A percentile compares a stretch with the other conserved stretches of the same genome.
Conservation (phyloP, 2,113 vertebrate genomes). For the Drymodes brunneopygia region DNA sequence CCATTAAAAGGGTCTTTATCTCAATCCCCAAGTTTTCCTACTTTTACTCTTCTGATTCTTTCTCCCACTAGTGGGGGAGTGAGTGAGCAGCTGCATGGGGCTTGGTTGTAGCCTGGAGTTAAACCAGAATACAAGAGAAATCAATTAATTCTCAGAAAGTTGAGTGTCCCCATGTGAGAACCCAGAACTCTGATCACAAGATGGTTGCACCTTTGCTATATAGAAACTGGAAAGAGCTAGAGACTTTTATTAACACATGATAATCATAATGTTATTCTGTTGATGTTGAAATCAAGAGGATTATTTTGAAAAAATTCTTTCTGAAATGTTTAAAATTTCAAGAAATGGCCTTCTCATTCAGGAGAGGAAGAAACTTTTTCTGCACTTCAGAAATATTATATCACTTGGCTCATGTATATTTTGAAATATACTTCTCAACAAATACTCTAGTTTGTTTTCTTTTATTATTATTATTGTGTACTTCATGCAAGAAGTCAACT, state of each 20-base stretch:
- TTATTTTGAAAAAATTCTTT: not conserved
- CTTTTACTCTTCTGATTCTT: not conserved
- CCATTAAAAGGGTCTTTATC: not conserved
- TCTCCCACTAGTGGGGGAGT: not conserved
- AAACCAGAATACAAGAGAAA: not conserved
- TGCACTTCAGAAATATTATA: not conserved
- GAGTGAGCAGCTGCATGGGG: fast-evolving
- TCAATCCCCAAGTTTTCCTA: not conserved
- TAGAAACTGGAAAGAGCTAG: not conserved
- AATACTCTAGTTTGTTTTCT: not conserved
- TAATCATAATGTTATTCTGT: not conserved
- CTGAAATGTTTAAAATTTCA: not conserved
- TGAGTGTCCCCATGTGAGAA: not conserved
- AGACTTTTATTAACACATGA: not conserved
- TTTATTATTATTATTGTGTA: not conserved
- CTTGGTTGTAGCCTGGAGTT: not conserved
- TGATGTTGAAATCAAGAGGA: not conserved
- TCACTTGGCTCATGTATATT: not conserved
- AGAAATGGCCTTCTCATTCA: not conserved
- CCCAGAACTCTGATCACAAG: not conserved
- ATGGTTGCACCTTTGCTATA: not conserved
- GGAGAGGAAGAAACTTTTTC: not conserved
- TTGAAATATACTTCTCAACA: not conserved
- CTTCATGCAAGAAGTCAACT: not conserved
- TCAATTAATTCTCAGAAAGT: not conserved